These are phyloP conservation scores for Muntiacus muntjak DNA, from an alignment of 2,113 vertebrate genomes.

Conservation along the genomic window DNA sequence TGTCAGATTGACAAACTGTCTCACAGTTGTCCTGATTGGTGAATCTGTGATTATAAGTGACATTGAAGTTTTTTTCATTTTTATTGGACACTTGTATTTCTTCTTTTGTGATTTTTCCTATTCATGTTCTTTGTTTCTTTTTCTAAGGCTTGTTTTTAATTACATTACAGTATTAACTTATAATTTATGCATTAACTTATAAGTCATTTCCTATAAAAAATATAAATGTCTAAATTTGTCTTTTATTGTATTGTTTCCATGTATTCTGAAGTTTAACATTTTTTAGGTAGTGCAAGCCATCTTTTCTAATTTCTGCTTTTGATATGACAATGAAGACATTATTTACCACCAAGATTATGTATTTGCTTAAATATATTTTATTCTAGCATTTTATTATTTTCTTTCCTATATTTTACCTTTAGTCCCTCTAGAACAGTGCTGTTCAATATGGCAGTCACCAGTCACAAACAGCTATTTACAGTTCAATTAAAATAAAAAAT, in stretches of 20 bases:
- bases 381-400: not conserved
- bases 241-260: not conserved
- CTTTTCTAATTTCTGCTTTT: slow-evolving; percentile 13
- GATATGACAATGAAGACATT: not conserved
- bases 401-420: not conserved
- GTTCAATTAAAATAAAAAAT: not conserved
- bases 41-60: not conserved
- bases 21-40: not conserved
- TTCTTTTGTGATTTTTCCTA: not conserved
- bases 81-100: not conserved
- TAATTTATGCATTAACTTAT: not conserved
- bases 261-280: not conserved
- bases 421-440: not conserved
- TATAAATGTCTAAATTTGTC: not conserved
- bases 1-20: not conserved
- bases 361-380: not conserved
- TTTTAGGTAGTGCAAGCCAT: not conserved
- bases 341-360: not conserved
- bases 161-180: not conserved
- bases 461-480: not conserved
- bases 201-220: not conserved
- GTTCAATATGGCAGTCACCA: not conserved
- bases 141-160: not conserved
- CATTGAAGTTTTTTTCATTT: not conserved
- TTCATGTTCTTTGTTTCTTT: not conserved